Evolutionary conservation across 2,888 invertebrate species (phyloP).

Genomic region (Lymantria monacha): DNA sequence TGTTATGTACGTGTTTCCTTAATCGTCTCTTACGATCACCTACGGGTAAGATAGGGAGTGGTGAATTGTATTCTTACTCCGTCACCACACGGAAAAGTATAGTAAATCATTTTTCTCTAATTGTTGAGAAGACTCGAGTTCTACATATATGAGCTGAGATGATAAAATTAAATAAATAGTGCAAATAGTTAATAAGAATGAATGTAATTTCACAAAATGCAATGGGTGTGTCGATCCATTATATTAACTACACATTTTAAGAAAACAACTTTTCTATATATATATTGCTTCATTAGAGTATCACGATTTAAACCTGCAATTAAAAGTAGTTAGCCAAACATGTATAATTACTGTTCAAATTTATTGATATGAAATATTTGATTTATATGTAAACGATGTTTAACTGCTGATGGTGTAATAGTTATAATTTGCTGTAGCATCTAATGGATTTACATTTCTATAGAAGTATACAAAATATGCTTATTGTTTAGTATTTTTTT

Average conservation of each 20-base stretch:
- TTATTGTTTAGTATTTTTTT: too few species aligned
- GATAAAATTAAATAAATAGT: too few species aligned
- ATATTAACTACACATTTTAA: constrained; percentile 11
- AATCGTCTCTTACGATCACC: too few species aligned
- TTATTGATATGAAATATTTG: constrained; percentile 32
- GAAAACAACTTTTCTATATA: constrained; percentile 9
- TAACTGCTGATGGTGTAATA: constrained; percentile 7
- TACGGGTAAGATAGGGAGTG: too few species aligned
- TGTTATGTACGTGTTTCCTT: too few species aligned
- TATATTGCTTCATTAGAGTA: constrained; percentile 19
- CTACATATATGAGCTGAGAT: too few species aligned
- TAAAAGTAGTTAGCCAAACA: constrained; percentile 48
- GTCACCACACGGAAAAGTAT: too few species aligned
- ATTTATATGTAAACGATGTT: not conserved
- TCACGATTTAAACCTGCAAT: constrained; percentile 42
- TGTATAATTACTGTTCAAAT: constrained; percentile 45
- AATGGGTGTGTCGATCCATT: constrained; percentile 14
- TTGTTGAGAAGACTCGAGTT: too few species aligned
- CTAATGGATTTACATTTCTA: not conserved
- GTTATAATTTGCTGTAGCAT: not conserved
- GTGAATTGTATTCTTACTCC: too few species aligned
- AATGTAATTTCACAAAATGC: too few species aligned
- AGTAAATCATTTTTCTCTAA: too few species aligned
- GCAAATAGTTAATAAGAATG: not conserved
- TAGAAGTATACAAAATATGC: too few species aligned